A percentile compares a stretch with the other conserved stretches of the same genome.
Conservation (phyloP, 2,888 invertebrate species). For the Ornithoptera priamus region DNA sequence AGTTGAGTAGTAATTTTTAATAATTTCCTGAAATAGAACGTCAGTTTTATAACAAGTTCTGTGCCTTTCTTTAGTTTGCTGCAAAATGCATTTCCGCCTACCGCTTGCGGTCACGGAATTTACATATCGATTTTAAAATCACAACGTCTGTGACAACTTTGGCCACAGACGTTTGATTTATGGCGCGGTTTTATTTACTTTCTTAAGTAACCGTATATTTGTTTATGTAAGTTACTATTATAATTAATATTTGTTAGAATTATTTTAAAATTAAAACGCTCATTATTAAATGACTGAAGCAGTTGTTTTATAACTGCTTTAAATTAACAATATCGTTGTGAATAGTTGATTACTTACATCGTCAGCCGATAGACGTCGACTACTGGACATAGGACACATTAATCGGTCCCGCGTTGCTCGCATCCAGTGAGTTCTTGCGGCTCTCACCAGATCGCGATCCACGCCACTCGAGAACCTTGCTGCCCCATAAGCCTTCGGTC, state of each 20-base stretch:
- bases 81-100: conserved; percentile 24
- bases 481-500: no score
- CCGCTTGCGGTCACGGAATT: conserved; percentile 46
- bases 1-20: neutral
- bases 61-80: conserved; percentile 6
- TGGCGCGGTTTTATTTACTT: neutral
- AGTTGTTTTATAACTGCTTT: no score
- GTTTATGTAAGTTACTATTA: neutral
- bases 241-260: neutral
- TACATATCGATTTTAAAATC: conserved; percentile 75
- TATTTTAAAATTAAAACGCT: no score
- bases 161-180: conserved; percentile 17
- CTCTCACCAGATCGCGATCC: no score
- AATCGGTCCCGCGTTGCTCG: no score
- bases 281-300: no score
- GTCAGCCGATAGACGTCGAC: no score
- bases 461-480: no score
- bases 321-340: no score
- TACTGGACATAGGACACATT: no score
- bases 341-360: no score
- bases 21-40: neutral
- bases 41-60: neutral
- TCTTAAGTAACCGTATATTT: neutral
- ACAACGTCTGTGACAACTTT: conserved; percentile 35
- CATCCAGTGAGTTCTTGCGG: no score